A percentile compares a stretch with the other conserved stretches of the same genome.
phyloP scores from a whole-genome alignment of 1,140 invertebrate genomes.

The Sarcophaga peregrina region DNA sequence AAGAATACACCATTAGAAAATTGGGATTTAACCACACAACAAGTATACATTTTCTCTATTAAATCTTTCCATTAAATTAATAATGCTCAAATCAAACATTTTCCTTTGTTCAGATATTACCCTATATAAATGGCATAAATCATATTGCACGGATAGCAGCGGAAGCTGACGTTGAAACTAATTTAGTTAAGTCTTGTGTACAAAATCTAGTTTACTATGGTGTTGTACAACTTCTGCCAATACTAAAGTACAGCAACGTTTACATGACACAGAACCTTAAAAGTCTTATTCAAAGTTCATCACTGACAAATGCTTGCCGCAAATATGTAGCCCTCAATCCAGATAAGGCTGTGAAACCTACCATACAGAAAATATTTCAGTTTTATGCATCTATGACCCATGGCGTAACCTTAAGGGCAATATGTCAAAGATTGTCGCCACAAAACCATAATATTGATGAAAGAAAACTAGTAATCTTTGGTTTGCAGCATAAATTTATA shows the following conservation, averaged over 20 bases:
- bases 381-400: conserved; percentile 86
- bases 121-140: conserved; percentile 92
- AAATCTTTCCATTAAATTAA: neutral
- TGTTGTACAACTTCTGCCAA: conserved; percentile 81
- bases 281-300: conserved; percentile 75
- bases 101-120: conserved; percentile 74
- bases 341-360: conserved; percentile 68
- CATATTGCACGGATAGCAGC: conserved; percentile 86
- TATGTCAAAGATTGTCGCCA: conserved; percentile 77
- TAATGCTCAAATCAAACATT: neutral
- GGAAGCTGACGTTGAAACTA: conserved; percentile 91
- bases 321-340: conserved; percentile 73
- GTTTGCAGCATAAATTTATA: conserved; percentile 86
- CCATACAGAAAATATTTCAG: conserved; percentile 81
- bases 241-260: conserved; percentile 94
- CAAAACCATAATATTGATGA: conserved; percentile 76
- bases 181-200: conserved; percentile 92
- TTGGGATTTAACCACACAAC: conserved; percentile 94
- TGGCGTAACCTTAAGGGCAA: conserved; percentile 84
- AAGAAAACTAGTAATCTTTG: conserved; percentile 91
- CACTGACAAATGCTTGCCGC: conserved; percentile 81
- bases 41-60: conserved; percentile 66
- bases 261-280: conserved; percentile 89
- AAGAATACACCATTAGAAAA: conserved; percentile 68
- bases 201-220: conserved; percentile 89